These are phyloP conservation scores for Tortricodes alternella DNA, from an alignment of 2,888 invertebrate species.

Conservation along the genomic window DNA sequence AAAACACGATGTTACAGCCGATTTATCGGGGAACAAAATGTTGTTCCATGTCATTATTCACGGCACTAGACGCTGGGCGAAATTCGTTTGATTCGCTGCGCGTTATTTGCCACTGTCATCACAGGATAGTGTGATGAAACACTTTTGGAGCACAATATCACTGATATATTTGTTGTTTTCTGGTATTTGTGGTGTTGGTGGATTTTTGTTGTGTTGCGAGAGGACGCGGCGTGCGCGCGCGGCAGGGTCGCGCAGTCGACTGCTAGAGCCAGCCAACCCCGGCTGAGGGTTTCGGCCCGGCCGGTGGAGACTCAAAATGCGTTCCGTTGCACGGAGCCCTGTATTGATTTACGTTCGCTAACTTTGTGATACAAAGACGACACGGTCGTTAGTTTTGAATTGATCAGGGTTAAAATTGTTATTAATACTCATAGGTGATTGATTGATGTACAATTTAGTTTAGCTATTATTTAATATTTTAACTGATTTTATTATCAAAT, in stretches of 20 bases:
- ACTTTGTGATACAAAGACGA: not conserved
- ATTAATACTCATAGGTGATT: no score
- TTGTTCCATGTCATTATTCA: conserved; percentile 74
- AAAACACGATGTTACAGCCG: conserved; percentile 66
- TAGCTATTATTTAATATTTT: no score
- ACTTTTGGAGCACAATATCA: conserved; percentile 47
- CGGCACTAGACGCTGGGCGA: conserved; percentile 55
- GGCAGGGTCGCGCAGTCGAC: conserved; percentile 61
- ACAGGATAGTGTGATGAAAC: conserved; percentile 35
- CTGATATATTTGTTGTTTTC: conserved; percentile 42
- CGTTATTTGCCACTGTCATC: conserved; percentile 41
- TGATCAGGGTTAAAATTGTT: no score
- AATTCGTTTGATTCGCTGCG: conserved; percentile 40
- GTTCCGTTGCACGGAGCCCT: conserved; percentile 56
- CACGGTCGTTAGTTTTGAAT: not conserved
- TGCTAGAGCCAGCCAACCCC: conserved; percentile 63
- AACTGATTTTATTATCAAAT: no score
- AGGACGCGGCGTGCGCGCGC: conserved; percentile 46
- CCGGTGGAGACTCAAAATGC: conserved; percentile 53
- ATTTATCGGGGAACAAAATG: conserved; percentile 73
- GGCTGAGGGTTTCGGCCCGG: conserved; percentile 71
- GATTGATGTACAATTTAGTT: no score
- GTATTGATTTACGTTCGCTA: conserved; percentile 15
- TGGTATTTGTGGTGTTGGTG: conserved; percentile 51
- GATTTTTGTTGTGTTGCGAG: conserved; percentile 62